These are phyloP conservation scores for Hemichromis elongatus DNA, from an alignment of 2,113 vertebrate species.

Conservation along the genomic window DNA sequence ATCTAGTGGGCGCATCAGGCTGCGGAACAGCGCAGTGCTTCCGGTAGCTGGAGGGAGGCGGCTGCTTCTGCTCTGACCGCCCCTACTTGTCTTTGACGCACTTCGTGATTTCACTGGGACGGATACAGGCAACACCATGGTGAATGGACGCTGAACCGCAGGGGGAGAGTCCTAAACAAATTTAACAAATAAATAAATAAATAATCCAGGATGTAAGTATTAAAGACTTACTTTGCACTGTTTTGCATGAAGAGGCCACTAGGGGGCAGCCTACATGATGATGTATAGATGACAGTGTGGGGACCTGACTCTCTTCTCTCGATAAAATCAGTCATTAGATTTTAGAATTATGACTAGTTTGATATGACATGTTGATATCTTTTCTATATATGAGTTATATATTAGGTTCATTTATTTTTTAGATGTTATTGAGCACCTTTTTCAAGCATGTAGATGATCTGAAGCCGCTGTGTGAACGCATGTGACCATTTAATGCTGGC, in stretches of 20 bases:
- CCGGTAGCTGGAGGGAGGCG: not conserved
- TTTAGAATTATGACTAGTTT: not conserved
- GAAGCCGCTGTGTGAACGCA: constrained; percentile 41
- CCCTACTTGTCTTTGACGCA: not conserved
- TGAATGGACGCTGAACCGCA: not conserved
- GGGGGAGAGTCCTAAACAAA: not conserved
- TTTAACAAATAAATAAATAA: not conserved
- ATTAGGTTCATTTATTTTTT: not conserved
- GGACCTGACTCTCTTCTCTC: not conserved
- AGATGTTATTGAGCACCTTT: constrained; percentile 7
- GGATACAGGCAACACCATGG: constrained; percentile 21
- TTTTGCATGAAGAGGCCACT: not conserved
- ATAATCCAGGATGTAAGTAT: not conserved
- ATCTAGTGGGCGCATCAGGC: constrained; percentile 9
- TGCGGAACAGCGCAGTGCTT: constrained; percentile 2
- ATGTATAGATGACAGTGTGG: not conserved
- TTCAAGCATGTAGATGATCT: not conserved
- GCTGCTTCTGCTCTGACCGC: not conserved
- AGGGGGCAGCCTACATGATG: not conserved
- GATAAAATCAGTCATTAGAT: not conserved
- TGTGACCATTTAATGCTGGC: constrained; percentile 46
- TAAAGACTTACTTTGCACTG: not conserved
- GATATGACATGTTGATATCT: not conserved
- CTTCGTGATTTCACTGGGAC: constrained; percentile 6
- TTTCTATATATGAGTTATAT: not conserved